Evolutionary conservation across 2,113 vertebrate species (phyloP).

Genomic region (Coreoperca whiteheadi): DNA sequence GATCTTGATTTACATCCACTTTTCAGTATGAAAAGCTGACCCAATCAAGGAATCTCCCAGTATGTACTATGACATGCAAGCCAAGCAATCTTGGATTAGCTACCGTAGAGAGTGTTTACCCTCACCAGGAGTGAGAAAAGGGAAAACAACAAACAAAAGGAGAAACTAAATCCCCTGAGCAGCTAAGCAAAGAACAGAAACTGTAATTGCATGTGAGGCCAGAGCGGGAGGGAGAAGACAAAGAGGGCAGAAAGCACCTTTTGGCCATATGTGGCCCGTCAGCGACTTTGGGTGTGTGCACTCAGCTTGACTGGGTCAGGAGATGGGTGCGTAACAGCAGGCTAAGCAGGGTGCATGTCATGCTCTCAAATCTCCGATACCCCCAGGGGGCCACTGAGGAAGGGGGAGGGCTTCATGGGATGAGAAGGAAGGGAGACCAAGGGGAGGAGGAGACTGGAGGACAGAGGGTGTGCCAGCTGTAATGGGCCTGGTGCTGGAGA

Average conservation of each 20-base stretch:
- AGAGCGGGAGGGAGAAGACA: constrained; percentile 3
- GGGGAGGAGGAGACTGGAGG: constrained; percentile 29
- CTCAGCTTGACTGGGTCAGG: constrained; percentile 44
- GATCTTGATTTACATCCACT: neutral
- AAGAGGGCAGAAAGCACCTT: constrained; percentile 51
- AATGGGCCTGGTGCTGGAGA: constrained; percentile 62
- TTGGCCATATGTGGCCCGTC: constrained; percentile 45
- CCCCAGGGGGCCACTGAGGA: neutral
- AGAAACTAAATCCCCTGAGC: too few relatives aligned
- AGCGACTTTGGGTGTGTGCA: constrained; percentile 51
- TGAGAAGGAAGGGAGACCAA: constrained; percentile 19
- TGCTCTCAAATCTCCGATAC: constrained; percentile 35
- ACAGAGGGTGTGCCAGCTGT: constrained; percentile 64
- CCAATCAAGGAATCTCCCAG: neutral
- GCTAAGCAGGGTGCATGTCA: constrained; percentile 45
- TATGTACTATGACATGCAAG: constrained; percentile 21
- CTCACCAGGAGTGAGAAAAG: neutral
- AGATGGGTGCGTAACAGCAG: constrained; percentile 49
- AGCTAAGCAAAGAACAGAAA: constrained; percentile 32
- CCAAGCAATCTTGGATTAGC: constrained; percentile 29
- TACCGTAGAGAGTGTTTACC: neutral
- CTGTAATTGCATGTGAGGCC: constrained; percentile 22
- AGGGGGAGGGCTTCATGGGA: constrained; percentile 24
- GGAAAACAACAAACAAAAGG: neutral
- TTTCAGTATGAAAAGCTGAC: neutral